Percentiles rank a stretch among this genome's conserved stretches.
phyloP scores from a whole-genome alignment of 2,888 invertebrate genomes.

The Branchipolynoe longqiensis region DNA sequence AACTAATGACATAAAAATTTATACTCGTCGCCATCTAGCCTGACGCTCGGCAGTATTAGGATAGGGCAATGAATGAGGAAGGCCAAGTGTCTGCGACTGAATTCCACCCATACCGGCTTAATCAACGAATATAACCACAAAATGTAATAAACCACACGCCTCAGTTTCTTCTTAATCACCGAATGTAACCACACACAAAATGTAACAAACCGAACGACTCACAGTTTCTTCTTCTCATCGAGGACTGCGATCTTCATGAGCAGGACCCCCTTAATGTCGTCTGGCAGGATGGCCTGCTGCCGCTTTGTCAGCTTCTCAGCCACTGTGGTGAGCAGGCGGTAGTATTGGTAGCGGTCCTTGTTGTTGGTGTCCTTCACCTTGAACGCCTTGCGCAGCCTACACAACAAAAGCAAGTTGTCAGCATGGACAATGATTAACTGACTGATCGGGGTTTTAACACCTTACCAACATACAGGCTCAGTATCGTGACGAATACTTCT shows the following conservation, averaged over 20 bases:
- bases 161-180: no score
- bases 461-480: neutral
- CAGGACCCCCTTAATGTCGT: slow-evolving; percentile 74
- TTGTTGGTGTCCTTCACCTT: slow-evolving; percentile 66
- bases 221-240: slow-evolving; percentile 77
- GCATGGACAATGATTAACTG: no score
- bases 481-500: neutral
- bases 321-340: slow-evolving; percentile 71
- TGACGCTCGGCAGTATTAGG: no score
- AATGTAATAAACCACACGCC: no score
- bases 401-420: slow-evolving; percentile 7
- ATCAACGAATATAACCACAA: no score
- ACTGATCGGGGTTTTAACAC: neutral
- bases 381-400: slow-evolving; percentile 69
- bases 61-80: no score
- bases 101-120: no score
- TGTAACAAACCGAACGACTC: no score
- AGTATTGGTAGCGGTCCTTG: slow-evolving; percentile 64
- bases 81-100: no score
- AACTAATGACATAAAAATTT: no score
- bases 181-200: no score
- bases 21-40: no score
- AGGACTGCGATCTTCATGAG: slow-evolving; percentile 85
- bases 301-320: slow-evolving; percentile 72
- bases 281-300: slow-evolving; percentile 75